Conservation (phyloP, 2,888 invertebrate species). For the Hemicrepidius hirtus region DNA sequence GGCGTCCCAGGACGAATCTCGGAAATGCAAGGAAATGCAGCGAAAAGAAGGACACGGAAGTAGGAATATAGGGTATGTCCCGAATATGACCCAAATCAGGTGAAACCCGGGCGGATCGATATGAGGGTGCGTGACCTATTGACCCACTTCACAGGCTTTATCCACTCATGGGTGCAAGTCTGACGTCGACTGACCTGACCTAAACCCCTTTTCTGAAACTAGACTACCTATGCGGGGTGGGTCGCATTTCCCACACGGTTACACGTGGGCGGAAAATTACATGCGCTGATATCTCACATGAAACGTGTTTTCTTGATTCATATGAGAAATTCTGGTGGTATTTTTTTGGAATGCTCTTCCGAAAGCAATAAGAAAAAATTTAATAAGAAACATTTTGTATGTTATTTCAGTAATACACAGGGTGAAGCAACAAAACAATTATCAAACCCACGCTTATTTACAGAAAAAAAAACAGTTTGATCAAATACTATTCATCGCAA, state of each 20-base stretch:
- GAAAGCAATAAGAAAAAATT: too few species aligned
- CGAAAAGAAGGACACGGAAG: constrained; percentile 33
- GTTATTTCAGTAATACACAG: too few species aligned
- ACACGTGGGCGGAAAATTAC: not conserved
- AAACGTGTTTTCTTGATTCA: too few species aligned
- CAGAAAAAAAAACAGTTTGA: too few species aligned
- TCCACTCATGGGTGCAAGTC: constrained; percentile 30
- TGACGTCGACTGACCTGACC: constrained; percentile 45
- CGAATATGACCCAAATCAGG: constrained; percentile 53
- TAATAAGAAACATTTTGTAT: too few species aligned
- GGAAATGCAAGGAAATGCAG: constrained; percentile 31
- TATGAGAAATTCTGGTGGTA: too few species aligned
- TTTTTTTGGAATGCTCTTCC: too few species aligned
- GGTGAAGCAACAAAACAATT: too few species aligned
- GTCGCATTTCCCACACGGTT: constrained; percentile 15
- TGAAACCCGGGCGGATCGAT: constrained; percentile 55
- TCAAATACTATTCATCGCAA: too few species aligned
- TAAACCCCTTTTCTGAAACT: constrained; percentile 23
- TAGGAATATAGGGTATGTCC: constrained; percentile 47
- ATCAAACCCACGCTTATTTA: too few species aligned
- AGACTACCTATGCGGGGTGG: not conserved
- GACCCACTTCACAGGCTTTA: constrained; percentile 53
- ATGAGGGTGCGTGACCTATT: constrained; percentile 55
- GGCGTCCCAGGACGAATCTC: too few species aligned
- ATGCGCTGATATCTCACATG: not conserved